Conservation (phyloP, 2,113 vertebrate genomes). For the Sialia sialis region DNA sequence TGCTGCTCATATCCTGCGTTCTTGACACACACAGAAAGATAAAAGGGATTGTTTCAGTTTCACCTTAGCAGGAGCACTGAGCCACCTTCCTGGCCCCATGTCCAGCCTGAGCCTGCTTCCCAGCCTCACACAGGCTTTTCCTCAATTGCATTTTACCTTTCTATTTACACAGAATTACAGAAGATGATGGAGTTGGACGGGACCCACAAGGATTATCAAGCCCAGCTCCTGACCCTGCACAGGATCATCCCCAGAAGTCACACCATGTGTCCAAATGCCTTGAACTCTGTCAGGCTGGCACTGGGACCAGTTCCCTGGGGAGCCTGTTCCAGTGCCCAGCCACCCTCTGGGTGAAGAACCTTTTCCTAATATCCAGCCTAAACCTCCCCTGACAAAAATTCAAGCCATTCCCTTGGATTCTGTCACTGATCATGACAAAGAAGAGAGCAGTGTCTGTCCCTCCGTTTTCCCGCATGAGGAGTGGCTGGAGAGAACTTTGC, state of each 20-base stretch:
- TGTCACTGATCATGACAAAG: not conserved
- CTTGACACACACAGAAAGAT: not conserved
- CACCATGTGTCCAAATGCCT: not conserved
- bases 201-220: not conserved
- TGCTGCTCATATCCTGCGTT: fast-evolving
- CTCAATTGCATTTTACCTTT: not conserved
- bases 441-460: not conserved
- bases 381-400: not conserved
- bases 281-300: not conserved
- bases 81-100: not conserved
- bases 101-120: not conserved
- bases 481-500: not conserved
- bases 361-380: not conserved
- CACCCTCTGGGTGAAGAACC: not conserved
- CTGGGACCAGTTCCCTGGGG: not conserved
- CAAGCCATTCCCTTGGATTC: not conserved
- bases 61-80: fast-evolving
- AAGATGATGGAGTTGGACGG: not conserved
- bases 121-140: not conserved
- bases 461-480: not conserved
- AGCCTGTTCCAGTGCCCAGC: not conserved
- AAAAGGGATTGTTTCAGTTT: not conserved
- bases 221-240: not conserved
- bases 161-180: not conserved
- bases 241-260: not conserved